Percentiles rank a stretch among this genome's conserved stretches.
phyloP scores from a whole-genome alignment of 1,140 invertebrate genomes.

The Nixonia krombeini region DNA sequence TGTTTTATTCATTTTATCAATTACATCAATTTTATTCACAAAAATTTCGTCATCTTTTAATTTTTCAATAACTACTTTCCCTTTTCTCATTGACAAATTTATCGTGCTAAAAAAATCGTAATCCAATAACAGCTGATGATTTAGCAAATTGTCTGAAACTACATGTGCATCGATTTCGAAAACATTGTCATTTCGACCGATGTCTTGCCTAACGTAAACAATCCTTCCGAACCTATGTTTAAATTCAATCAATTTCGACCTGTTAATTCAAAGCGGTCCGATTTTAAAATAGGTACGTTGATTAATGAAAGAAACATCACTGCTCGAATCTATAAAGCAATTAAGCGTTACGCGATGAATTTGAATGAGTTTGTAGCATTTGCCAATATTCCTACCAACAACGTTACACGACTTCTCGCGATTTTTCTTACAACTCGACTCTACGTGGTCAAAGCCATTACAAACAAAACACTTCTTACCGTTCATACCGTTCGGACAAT shows the following conservation, averaged over 20 bases:
- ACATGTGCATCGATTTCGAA: constrained; percentile 26
- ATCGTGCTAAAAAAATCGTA: constrained; percentile 20
- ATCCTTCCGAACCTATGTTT: constrained; percentile 13
- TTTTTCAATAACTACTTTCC: not conserved
- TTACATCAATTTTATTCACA: constrained; percentile 3
- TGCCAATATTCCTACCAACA: no score
- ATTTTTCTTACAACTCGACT: constrained; percentile 5
- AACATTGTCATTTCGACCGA: constrained; percentile 5
- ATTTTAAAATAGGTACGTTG: constrained; percentile 26
- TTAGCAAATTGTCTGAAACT: constrained; percentile 12
- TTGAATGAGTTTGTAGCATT: constrained; percentile 23
- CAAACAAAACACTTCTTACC: constrained; percentile 21
- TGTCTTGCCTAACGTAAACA: constrained; percentile 17
- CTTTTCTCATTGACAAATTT: constrained; percentile 2
- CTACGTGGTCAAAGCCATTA: constrained; percentile 11
- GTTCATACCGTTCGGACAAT: not conserved
- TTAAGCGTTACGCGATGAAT: constrained; percentile 2
- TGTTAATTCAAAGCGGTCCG: constrained; percentile 17
- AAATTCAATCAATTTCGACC: constrained; percentile 15
- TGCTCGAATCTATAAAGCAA: constrained; percentile 26
- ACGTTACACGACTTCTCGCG: constrained; percentile 12
- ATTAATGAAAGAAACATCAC: constrained; percentile 26
- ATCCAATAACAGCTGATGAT: constrained; percentile 23
- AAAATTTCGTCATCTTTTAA: constrained; percentile 11
- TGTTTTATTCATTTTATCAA: constrained; percentile 9